Conservation (phyloP, 2,113 vertebrate species). For the Antechinus stuartii region DNA sequence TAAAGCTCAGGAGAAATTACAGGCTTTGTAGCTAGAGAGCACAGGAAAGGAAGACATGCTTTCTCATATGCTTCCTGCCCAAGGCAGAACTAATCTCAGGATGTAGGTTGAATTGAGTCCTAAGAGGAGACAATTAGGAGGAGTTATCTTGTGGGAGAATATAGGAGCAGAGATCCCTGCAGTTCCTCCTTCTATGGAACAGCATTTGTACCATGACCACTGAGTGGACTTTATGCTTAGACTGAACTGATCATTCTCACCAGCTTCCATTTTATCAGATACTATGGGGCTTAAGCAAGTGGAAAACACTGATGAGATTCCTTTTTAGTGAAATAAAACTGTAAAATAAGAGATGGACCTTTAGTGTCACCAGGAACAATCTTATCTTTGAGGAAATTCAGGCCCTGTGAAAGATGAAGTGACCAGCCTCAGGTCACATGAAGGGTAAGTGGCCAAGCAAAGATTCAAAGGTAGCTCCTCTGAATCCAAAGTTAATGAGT, state of each 20-base stretch:
- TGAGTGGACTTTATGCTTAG: neutral
- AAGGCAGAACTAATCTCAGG: neutral
- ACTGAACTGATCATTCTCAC: neutral
- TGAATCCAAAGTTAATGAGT: neutral
- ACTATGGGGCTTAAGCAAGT: neutral
- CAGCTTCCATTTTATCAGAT: neutral
- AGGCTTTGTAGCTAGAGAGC: neutral
- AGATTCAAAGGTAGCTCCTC: neutral
- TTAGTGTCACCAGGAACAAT: neutral
- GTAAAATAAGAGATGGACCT: neutral
- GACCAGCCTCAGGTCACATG: neutral
- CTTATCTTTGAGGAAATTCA: neutral
- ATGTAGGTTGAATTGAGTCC: neutral
- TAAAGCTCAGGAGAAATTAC: neutral
- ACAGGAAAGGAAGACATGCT: neutral
- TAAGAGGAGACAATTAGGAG: neutral
- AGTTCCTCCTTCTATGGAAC: neutral
- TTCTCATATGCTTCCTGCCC: neutral
- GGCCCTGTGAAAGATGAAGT: neutral
- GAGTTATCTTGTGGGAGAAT: neutral
- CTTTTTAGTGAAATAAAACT: neutral
- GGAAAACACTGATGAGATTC: neutral
- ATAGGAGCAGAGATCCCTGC: neutral
- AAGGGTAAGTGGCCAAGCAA: neutral
- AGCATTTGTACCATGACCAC: neutral